Base-by-base conservation (phyloP, 2,888 invertebrate species). In the Taenaris catops region DNA sequence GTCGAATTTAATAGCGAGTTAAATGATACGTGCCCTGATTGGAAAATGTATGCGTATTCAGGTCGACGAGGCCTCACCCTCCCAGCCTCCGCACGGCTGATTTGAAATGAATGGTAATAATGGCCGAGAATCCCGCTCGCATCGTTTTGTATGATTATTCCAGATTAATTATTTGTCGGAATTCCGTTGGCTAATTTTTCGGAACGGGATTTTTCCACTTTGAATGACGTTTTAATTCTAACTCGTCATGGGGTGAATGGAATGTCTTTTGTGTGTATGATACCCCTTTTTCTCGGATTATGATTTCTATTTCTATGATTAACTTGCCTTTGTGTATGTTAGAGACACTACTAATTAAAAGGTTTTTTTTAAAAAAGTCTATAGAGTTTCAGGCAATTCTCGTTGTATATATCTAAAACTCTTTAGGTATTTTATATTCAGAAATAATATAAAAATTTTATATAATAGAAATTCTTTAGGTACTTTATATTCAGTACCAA, bases 41-140 rank as follows among this genome's bases (percentile, higher is more conserved):
- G 86, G 86, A 86, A 86, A 86, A 84, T 84, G 83, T 86, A 83
- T 83, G 83, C 75, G 83, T 83, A 84, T 86, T 86, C 86, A 84
- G 76, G 75, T 75, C 79, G 79, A 63, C 67, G 63, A 55, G 58
- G 59, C 64, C 59, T 57, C 44, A 51, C 62, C 67, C 65, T 62
- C 68, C 66, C 68, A 49, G 55, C 66, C 74, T 70, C 70, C 71
- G 73, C 71, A 76, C 78, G 86, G 76, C 74, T 81, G 83, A 79
- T 83, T 84, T 83, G 74, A 83, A 86, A 84, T 84, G 86, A 86
- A 84, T 86, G 83, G 80, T 74, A 84, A 86, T 86, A 84, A 84
- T 83, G 80, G 68, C 73, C 65, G 68, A 64, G 71, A 73, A 79
- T 79, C 79, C 81, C 78, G 69, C 72, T 76, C 78, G 73, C 76